These are phyloP conservation scores for Dinomys branickii DNA, from an alignment of 2,113 vertebrate genomes.

Conservation along the genomic window DNA sequence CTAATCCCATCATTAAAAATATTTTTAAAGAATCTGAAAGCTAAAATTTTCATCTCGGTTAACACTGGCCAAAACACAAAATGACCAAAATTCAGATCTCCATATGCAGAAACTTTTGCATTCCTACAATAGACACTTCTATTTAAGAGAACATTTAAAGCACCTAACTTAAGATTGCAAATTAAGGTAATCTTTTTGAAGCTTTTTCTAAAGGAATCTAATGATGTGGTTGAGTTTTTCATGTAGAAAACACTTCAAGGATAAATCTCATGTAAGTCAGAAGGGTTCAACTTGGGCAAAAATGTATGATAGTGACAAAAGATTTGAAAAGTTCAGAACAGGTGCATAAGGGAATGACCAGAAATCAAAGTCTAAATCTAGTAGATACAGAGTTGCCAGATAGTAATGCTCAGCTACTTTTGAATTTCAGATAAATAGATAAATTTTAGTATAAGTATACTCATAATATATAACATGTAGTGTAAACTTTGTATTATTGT, in stretches of 20 bases:
- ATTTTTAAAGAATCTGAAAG: conserved; percentile 71
- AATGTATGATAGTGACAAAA: neutral
- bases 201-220: neutral
- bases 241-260: neutral
- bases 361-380: neutral
- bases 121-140: neutral
- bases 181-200: neutral
- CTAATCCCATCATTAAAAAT: conserved; percentile 77
- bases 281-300: neutral
- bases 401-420: neutral
- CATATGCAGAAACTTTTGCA: neutral
- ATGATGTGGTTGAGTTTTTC: neutral
- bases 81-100: conserved; percentile 16
- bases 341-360: neutral
- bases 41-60: conserved; percentile 78
- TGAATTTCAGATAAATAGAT: conserved; percentile 40
- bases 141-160: neutral
- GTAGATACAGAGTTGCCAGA: neutral
- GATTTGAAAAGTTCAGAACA: neutral
- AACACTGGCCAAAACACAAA: conserved; percentile 28
- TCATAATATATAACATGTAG: neutral
- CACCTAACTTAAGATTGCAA: neutral
- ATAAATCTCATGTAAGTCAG: neutral
- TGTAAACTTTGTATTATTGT: neutral
- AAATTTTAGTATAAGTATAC: neutral